phyloP scores from a whole-genome alignment of 2,888 invertebrate species.

The Aplocera efformata region DNA sequence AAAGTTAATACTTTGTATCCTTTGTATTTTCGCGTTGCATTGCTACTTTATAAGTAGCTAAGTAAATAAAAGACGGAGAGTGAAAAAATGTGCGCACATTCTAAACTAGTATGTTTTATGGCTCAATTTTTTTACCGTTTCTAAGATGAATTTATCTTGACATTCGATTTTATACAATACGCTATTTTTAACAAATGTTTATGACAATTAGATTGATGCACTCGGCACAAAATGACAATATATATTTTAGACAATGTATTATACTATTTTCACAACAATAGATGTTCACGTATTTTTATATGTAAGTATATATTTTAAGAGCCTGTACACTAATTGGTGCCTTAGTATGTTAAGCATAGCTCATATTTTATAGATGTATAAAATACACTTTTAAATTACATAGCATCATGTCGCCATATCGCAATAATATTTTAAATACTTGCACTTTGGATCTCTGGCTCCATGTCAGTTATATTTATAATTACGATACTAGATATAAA shows the following conservation, averaged over 20 bases:
- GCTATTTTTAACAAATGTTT: conserved; percentile 5
- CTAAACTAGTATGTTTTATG: conserved; percentile 7
- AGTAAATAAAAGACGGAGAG: too few relatives aligned
- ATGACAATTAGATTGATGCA: conserved; percentile 6
- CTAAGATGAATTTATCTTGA: conserved; percentile 29
- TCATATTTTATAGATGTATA: too few relatives aligned
- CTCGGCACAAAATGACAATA: conserved; percentile 12
- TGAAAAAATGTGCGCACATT: conserved; percentile 4
- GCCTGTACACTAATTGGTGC: conserved; percentile 18
- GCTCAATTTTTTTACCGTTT: conserved; percentile 25
- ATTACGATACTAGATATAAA: too few relatives aligned
- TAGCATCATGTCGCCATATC: too few relatives aligned
- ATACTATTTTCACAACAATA: conserved; percentile 5
- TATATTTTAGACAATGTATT: conserved; percentile 19
- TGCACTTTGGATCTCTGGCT: too few relatives aligned
- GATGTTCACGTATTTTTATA: conserved; percentile 11
- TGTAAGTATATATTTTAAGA: conserved; percentile 10
- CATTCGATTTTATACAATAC: conserved; percentile 17
- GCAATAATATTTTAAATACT: too few relatives aligned
- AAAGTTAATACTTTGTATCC: too few relatives aligned
- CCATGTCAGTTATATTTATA: too few relatives aligned
- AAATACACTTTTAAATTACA: too few relatives aligned
- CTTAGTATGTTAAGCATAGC: conserved; percentile 4
- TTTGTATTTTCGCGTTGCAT: too few relatives aligned
- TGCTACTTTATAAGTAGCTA: too few relatives aligned